Evolutionary conservation across 2,113 vertebrate genomes (phyloP), one percentile per base, ranked within the genome.

Genomic region (Willisornis vidua): DNA sequence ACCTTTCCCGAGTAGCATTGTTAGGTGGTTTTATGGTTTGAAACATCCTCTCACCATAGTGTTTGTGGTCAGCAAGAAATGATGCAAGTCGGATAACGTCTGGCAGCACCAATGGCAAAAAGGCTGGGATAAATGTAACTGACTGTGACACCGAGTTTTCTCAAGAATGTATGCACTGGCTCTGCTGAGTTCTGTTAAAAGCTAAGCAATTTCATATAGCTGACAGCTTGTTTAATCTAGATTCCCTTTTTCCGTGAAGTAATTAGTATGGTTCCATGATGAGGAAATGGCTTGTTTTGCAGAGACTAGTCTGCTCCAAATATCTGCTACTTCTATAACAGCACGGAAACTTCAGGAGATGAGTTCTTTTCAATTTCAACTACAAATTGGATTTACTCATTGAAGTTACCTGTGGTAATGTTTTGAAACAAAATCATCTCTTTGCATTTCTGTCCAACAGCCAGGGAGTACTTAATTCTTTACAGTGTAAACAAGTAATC

Each of bases 371-470:
- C 74, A 76, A 65, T 91, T 93, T 87, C 77, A 79, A 31, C 16
- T 79, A 31, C 46, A 93, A 90, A 94, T 87, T 95, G 39, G 25
- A 81, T 95, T 95, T 83, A 29, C 29, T 87, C n/a, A 45, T 82
- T 76, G 62, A 96, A 90, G 74, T 65, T 76, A 57, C 48, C 89
- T 57, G 81, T 65, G 78, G 71, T 87, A 33, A 33, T 12, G 6
- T 75, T 93, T 73, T 55, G 57, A 59, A 75, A 76, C 33, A 90
- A 82, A 92, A 75, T 25, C 41, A 35, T 37, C 1, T 2, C 20
- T 58, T 85, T 57, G 28, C 31, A 68, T 90, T 79, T 88, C 63
- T 86, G 29, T 72, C 72, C 63, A 61, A 29, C 18, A 90, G 24
- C 49, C 19, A 22, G 67, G 11, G 24, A 83, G 19, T 41, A 57